Evolutionary conservation across 2,888 invertebrate genomes (phyloP), one percentile per base, ranked within the genome.

Genomic region (Protodeltote pygarga): DNA sequence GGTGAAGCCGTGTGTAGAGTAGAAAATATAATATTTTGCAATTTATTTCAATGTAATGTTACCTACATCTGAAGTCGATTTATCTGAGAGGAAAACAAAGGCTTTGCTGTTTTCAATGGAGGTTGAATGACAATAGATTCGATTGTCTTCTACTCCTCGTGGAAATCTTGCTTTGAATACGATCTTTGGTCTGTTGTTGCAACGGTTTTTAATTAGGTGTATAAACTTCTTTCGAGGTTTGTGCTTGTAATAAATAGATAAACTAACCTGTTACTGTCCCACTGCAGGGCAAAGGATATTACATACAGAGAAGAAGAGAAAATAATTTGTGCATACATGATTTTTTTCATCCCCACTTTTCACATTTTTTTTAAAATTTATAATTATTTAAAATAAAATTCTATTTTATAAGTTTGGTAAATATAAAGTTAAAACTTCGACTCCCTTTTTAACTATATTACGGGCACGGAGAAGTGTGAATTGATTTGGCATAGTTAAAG

Each of bases 131-230:
- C 60, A 60, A 60, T 45, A 20, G 48, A 28, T 28, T 8, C 37
- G 40, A 59, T 53, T 60, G 60, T 59, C 27, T 17, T 20, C 6
- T 4, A 13, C 35, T 41, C 31, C 48, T 53, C 11, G 15, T 34
- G 37, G 44, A 59, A 60, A 60, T 53, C 60, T 60, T 45, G 48
- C 53, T 31, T 48, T 32, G 46, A 52, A 37, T 45, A 55, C 6
- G 46, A 33, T 54, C 37, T 62, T 33, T 13, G 11, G 24, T 27
- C 21, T 21, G 14, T 8, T n/a, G 9, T 10, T 15, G 19, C 17
- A 27, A 32, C 13, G 19, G 1, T 21, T 16, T 35, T 17, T 53
- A 17, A 39, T 32, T 23, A 11, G 11, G 3, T 19, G 5, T 14
- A 8, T 3, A 2, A 6, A 27, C 11, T 3, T 27, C 11, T 6